Percentiles rank a stretch among this genome's conserved stretches.
phyloP scores from a whole-genome alignment of 1,140 invertebrate species.

The Panulirus ornatus region DNA sequence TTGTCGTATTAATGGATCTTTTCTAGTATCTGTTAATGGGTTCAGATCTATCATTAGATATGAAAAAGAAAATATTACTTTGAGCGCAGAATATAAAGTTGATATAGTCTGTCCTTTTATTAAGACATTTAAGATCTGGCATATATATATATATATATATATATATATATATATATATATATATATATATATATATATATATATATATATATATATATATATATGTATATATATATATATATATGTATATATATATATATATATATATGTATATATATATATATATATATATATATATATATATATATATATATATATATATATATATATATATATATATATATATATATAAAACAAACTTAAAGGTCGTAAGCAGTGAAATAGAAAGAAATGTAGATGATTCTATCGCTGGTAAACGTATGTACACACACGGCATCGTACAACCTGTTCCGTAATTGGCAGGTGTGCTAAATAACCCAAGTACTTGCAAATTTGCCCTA shows the following conservation, averaged over 20 bases:
- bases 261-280: background rate
- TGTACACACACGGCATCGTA: background rate
- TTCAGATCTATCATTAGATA: too few species aligned
- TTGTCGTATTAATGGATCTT: too few species aligned
- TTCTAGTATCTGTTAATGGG: too few species aligned
- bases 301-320: constrained; percentile 27
- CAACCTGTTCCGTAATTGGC: background rate
- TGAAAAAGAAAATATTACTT: too few species aligned
- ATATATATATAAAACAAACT: background rate
- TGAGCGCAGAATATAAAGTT: too few species aligned
- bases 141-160: too few species aligned
- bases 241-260: background rate
- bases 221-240: background rate
- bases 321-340: constrained; percentile 8
- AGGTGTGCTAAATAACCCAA: background rate
- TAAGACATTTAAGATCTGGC: too few species aligned
- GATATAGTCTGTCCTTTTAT: too few species aligned
- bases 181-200: background rate
- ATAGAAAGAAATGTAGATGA: background rate
- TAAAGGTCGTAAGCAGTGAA: too few species aligned
- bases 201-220: background rate
- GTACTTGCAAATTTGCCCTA: constrained; percentile 1
- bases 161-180: background rate
- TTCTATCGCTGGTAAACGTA: background rate
- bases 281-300: background rate